Evolutionary conservation across 2,797 vertebrate genomes (phyloP).

Genomic region (Tarsius wallacei): DNA sequence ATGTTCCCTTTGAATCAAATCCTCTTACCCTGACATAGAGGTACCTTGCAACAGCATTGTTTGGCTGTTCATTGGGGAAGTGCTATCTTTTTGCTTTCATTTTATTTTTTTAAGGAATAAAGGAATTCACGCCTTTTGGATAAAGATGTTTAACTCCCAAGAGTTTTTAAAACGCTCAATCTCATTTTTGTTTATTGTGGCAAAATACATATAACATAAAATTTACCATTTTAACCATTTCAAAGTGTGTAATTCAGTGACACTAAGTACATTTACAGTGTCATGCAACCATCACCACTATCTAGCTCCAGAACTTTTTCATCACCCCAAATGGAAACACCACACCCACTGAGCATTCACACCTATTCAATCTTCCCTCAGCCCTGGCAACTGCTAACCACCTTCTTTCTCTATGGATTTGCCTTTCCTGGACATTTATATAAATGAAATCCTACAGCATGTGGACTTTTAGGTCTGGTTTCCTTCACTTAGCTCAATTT

Average conservation of each 20-base stretch:
- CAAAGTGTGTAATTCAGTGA: not conserved
- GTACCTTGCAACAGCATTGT: slow-evolving; percentile 33
- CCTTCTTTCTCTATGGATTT: not conserved
- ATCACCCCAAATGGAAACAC: not conserved
- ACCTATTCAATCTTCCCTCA: not conserved
- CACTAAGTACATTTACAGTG: not conserved
- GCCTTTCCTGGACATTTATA: slow-evolving; percentile 4
- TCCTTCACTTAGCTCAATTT: not conserved
- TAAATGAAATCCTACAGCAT: not conserved
- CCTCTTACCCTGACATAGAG: not conserved
- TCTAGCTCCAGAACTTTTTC: not conserved
- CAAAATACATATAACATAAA: slow-evolving; percentile 9
- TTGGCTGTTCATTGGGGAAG: slow-evolving; percentile 27
- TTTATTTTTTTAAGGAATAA: slow-evolving; percentile 46
- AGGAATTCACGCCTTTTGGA: slow-evolving; percentile 56
- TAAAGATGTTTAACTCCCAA: slow-evolving; percentile 27
- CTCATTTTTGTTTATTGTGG: not conserved
- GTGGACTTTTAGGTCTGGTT: not conserved
- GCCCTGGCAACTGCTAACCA: not conserved
- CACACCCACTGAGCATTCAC: not conserved
- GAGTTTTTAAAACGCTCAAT: slow-evolving; percentile 23
- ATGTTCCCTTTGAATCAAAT: not conserved
- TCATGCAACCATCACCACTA: not conserved
- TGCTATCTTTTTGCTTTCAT: slow-evolving; percentile 42
- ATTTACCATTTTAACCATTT: not conserved